These are phyloP conservation scores for Mechanitis messenoides DNA, from an alignment of 2,888 invertebrate genomes.

Conservation along the genomic window DNA sequence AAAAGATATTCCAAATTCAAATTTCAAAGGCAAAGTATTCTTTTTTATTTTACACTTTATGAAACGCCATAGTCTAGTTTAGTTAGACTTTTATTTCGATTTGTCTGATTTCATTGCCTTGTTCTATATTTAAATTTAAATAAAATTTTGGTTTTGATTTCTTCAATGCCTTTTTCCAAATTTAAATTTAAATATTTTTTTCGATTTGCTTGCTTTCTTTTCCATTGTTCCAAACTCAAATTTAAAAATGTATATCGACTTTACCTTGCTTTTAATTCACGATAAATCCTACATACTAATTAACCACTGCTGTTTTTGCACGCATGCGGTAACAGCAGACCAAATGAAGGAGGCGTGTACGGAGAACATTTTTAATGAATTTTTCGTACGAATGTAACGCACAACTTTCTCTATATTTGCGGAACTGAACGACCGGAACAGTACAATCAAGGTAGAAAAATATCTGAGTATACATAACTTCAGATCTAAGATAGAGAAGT, in stretches of 20 bases:
- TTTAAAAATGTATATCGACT: not conserved
- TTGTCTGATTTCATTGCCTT: no score
- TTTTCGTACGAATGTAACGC: conserved; percentile 29
- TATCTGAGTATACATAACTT: conserved; percentile 1
- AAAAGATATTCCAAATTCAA: no score
- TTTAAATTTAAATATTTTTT: no score
- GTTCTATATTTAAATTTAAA: no score
- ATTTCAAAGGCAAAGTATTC: no score
- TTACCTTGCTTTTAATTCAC: not conserved
- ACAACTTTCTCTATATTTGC: conserved; percentile 42
- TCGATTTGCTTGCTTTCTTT: no score
- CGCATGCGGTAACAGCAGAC: conserved; percentile 5
- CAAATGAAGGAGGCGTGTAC: conserved; percentile 15
- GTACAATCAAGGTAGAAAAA: conserved; percentile 23
- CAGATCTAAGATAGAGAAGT: not conserved
- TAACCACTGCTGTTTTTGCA: conserved; percentile 10
- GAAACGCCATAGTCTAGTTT: no score
- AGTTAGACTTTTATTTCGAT: no score
- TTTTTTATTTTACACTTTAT: no score
- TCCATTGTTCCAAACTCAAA: no score
- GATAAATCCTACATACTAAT: conserved; percentile 4
- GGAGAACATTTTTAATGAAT: conserved; percentile 22
- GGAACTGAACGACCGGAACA: conserved; percentile 39
- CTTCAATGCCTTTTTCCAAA: no score
- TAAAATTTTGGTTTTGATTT: no score